phyloP scores from a whole-genome alignment of 2,888 invertebrate genomes.

The Drosophila lutescens region DNA sequence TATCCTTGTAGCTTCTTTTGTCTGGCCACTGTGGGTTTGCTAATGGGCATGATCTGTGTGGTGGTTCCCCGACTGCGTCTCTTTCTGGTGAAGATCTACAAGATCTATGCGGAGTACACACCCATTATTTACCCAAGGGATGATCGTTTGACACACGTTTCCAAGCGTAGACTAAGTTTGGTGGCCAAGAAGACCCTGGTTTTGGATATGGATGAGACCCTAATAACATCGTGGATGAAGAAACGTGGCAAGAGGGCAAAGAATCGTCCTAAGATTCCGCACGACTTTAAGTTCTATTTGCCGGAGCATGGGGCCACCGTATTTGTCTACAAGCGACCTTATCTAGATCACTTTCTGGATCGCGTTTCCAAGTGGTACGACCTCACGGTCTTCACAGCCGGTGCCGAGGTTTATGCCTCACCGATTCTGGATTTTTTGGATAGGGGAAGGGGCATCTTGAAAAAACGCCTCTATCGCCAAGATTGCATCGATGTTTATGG shows the following conservation, averaged over 20 bases:
- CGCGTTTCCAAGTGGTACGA: slow-evolving; percentile 55
- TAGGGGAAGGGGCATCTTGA: slow-evolving; percentile 33
- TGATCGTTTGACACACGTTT: slow-evolving; percentile 21
- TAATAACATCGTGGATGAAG: slow-evolving; percentile 30
- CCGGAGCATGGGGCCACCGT: neutral
- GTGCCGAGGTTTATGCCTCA: slow-evolving; percentile 32
- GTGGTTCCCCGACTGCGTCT: neutral
- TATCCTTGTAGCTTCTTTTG: neutral
- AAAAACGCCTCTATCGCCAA: slow-evolving; percentile 38
- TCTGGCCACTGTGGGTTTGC: neutral
- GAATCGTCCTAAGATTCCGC: slow-evolving; percentile 1
- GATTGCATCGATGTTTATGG: slow-evolving; percentile 45
- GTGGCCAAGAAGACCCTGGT: slow-evolving; percentile 54
- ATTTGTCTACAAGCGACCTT: slow-evolving; percentile 55
- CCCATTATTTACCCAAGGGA: slow-evolving; percentile 29
- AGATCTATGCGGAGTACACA: slow-evolving; percentile 6
- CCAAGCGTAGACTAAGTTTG: slow-evolving; percentile 20
- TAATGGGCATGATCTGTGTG: neutral
- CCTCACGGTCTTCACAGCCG: slow-evolving; percentile 43
- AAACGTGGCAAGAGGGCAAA: fast-evolving
- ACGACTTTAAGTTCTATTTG: slow-evolving; percentile 35
- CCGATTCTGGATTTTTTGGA: slow-evolving; percentile 48
- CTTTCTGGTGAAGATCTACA: neutral
- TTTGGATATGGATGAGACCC: slow-evolving; percentile 59
- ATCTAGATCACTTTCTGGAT: slow-evolving; percentile 56